Evolutionary conservation across 1,140 invertebrate genomes (phyloP).

Genomic region (Drosophila micromelanica): DNA sequence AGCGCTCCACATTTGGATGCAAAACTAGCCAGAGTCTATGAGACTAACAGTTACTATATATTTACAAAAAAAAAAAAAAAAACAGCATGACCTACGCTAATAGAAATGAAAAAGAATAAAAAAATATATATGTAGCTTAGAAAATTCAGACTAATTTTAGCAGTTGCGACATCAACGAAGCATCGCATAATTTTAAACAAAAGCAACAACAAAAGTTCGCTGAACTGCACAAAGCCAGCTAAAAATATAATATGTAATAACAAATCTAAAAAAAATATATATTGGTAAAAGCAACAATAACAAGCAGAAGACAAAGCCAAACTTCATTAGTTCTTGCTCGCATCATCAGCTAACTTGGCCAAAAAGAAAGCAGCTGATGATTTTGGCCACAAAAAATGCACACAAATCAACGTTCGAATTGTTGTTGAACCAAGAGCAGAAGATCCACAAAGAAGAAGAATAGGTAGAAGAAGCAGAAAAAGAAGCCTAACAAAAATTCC

Average conservation of each 20-base stretch:
- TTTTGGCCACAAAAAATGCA: conserved; percentile 68
- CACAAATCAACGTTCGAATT: conserved; percentile 77
- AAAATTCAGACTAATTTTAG: conserved; percentile 74
- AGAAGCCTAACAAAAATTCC: conserved; percentile 49
- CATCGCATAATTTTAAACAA: conserved; percentile 31
- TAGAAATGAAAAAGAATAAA: conserved; percentile 40
- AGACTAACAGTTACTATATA: conserved; percentile 36
- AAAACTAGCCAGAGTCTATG: neutral
- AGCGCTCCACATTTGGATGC: conserved; percentile 39
- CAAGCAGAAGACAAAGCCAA: conserved; percentile 56
- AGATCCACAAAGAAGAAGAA: conserved; percentile 14
- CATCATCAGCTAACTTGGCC: conserved; percentile 56
- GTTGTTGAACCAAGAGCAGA: conserved; percentile 54
- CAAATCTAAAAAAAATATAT: conserved; percentile 54
- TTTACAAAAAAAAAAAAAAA: conserved; percentile 20
- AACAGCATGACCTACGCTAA: conserved; percentile 72
- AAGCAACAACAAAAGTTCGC: conserved; percentile 75
- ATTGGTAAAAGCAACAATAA: conserved; percentile 41
- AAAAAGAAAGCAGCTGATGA: conserved; percentile 55
- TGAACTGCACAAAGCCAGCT: conserved; percentile 72
- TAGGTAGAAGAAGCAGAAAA: conserved; percentile 2
- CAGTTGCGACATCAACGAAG: conserved; percentile 74
- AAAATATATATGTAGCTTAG: conserved; percentile 14
- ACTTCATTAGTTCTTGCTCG: conserved; percentile 48
- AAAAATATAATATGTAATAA: conserved; percentile 70